phyloP scores from a whole-genome alignment of 2,888 invertebrate species.

The Chalcis sispes region DNA sequence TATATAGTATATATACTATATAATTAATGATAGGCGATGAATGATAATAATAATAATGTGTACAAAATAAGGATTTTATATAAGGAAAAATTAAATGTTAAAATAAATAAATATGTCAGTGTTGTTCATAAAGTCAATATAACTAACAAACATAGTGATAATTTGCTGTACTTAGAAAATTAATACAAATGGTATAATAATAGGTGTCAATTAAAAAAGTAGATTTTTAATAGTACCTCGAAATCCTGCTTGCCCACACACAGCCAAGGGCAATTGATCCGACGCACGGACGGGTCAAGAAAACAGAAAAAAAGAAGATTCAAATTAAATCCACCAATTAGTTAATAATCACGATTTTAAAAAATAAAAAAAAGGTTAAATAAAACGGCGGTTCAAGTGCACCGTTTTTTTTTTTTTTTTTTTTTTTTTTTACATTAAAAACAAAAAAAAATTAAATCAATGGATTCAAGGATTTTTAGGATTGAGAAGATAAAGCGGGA shows the following conservation, averaged over 20 bases:
- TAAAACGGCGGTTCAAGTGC: slow-evolving; percentile 24
- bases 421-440: slow-evolving; percentile 37
- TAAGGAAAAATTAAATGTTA: slow-evolving; percentile 13
- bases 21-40: slow-evolving; percentile 55
- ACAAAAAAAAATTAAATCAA: background rate
- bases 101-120: slow-evolving; percentile 43
- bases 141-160: slow-evolving; percentile 57
- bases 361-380: no score
- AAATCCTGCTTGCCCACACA: slow-evolving; percentile 87
- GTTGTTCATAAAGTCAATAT: slow-evolving; percentile 49
- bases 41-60: slow-evolving; percentile 38
- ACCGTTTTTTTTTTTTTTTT: slow-evolving; percentile 22
- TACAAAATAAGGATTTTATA: slow-evolving; percentile 35
- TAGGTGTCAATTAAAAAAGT: slow-evolving; percentile 70
- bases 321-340: slow-evolving; percentile 54
- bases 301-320: slow-evolving; percentile 75
- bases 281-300: slow-evolving; percentile 81
- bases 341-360: slow-evolving; percentile 41
- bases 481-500: slow-evolving; percentile 35
- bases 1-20: slow-evolving; percentile 61
- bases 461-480: slow-evolving; percentile 37
- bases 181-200: slow-evolving; percentile 58
- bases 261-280: slow-evolving; percentile 74
- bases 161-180: slow-evolving; percentile 57
- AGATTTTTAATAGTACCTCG: slow-evolving; percentile 83